Conservation (phyloP, 2,113 vertebrate genomes). For the Rattus norvegicus region DNA sequence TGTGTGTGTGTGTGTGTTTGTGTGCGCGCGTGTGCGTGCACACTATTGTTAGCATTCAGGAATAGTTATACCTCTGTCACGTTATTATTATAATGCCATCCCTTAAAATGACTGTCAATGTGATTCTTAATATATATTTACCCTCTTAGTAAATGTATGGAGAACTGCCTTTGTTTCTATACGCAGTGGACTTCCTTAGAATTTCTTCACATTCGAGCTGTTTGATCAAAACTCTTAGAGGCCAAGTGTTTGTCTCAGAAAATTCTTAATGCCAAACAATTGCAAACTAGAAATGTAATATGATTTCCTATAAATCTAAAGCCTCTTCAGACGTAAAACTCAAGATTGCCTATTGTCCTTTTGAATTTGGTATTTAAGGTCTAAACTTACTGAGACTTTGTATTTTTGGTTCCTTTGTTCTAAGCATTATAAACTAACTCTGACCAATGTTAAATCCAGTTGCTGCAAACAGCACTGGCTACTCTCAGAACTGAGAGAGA, state of each 20-base stretch:
- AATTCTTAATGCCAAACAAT: slow-evolving; percentile 1
- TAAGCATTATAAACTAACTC: slow-evolving; percentile 20
- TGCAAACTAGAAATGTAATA: background rate
- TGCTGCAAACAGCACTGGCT: background rate
- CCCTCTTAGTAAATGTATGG: background rate
- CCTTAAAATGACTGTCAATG: slow-evolving; percentile 16
- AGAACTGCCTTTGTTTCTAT: background rate
- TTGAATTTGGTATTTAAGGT: slow-evolving; percentile 2
- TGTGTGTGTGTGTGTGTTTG: no score
- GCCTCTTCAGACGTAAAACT: background rate
- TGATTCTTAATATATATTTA: background rate
- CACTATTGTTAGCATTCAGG: background rate
- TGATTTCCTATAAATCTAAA: background rate
- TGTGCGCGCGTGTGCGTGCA: no score
- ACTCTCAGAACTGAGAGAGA: background rate
- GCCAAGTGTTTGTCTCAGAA: background rate
- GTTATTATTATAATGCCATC: background rate
- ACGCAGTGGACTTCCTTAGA: background rate
- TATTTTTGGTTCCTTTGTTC: background rate
- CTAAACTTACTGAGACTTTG: background rate
- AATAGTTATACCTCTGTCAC: background rate
- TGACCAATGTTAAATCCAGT: background rate
- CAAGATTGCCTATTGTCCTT: background rate
- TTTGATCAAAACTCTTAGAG: slow-evolving; percentile 37
- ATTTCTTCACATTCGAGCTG: background rate